Evolutionary conservation across 2,113 vertebrate genomes (phyloP).

Genomic region (Speoplatyrhinus poulsoni): DNA sequence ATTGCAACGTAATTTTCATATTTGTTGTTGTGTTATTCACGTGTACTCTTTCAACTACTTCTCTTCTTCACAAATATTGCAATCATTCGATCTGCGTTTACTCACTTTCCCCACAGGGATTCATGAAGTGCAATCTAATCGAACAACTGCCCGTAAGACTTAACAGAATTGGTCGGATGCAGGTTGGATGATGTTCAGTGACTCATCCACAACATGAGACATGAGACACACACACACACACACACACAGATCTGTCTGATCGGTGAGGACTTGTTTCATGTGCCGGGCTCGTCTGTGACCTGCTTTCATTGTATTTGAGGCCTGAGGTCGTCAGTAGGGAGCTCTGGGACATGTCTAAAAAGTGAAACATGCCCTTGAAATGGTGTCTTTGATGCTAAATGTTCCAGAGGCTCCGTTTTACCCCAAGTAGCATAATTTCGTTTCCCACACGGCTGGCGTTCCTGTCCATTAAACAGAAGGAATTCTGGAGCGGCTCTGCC

Average conservation of each 20-base stretch:
- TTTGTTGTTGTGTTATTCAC: no score
- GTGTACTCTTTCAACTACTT: no score
- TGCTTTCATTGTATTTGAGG: slow-evolving; percentile 47
- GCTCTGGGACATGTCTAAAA: slow-evolving; percentile 32
- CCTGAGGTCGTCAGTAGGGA: slow-evolving; percentile 21
- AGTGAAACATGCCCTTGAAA: slow-evolving; percentile 30
- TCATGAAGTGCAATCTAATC: no score
- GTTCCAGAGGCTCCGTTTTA: neutral
- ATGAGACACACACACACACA: no score
- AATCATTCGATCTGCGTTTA: no score
- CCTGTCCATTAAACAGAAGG: slow-evolving; percentile 28
- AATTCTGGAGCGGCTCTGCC: slow-evolving; percentile 36
- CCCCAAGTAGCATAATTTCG: neutral
- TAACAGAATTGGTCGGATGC: no score
- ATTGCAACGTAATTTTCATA: no score
- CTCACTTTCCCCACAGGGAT: no score
- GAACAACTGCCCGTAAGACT: no score
- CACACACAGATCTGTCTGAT: slow-evolving; percentile 24
- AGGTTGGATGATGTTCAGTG: no score
- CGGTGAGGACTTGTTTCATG: neutral
- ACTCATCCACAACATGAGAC: no score
- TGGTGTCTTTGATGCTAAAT: slow-evolving; percentile 10
- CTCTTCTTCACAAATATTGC: no score
- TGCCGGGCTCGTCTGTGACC: slow-evolving; percentile 39
- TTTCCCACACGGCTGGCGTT: neutral